Evolutionary conservation across 1,140 invertebrate genomes (phyloP), one percentile per base, ranked within the genome.

Genomic region (Calephelis virginiensis): DNA sequence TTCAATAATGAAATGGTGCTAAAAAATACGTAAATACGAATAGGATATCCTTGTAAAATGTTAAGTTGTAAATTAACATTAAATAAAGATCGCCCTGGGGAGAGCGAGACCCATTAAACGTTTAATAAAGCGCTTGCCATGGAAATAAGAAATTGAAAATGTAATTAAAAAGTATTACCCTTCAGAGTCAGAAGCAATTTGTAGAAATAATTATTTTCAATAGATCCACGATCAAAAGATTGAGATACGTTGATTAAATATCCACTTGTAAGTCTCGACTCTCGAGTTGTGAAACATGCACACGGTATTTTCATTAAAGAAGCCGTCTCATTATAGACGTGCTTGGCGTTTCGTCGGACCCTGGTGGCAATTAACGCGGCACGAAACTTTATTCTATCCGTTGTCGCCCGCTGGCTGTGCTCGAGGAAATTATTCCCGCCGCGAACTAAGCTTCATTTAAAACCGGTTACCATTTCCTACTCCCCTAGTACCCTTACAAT

Each of bases 301-400:
- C 79, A 78, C 74, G 81, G 83, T 80, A 87, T 89, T 87, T 86
- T 83, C 85, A 89, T 85, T 87, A 89, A 86, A 89, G 85, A 85
- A 85, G 80, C 84, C 83, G 83, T 85, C 83, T 87, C 85, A 87
- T 87, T 89, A 86, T 81, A 85, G 84, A 84, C 83, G 79, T 78
- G 82, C 79, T 76, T 69, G 72, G 75, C 76, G 80, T 79, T 77
- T 80, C 70, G 71, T 71, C 74, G 74, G 72, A 74, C 76, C 70
- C 78, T 76, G 79, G 72, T 82, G 80, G 83, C 84, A 87, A 89
- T 89, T 89, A 87, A 81, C 78, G 77, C 77, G 74, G 75, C 79
- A 81, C 81, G 78, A 83, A 86, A 89, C 80, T 86, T 86, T 83
- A 89, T 86, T 85, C 80, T 83, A 81, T 78, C 75, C 75, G 78